Evolutionary conservation across 2,797 vertebrate genomes (phyloP).

Genomic region (Cichlasoma orientale): DNA sequence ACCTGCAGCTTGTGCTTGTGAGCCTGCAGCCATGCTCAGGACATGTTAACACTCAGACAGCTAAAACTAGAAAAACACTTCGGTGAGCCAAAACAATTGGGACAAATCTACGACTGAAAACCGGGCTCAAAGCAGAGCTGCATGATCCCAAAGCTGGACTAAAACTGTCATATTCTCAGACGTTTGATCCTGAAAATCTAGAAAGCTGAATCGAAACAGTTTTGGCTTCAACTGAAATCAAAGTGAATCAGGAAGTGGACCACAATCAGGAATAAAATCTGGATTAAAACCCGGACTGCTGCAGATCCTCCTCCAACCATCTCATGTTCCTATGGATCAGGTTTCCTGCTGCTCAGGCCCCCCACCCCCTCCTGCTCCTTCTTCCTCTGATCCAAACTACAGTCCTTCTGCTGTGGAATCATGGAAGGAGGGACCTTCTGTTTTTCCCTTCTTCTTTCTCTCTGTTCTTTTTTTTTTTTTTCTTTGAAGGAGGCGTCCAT

Average conservation of each 20-base stretch:
- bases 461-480: constrained; percentile 34
- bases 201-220: background rate
- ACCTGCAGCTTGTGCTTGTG: background rate
- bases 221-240: constrained; percentile 13
- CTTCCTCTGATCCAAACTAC: constrained; percentile 76
- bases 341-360: constrained; percentile 63
- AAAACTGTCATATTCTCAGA: background rate
- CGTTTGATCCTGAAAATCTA: background rate
- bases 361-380: background rate
- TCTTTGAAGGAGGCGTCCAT: constrained; percentile 75
- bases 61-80: constrained; percentile 4
- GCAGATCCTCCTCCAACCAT: constrained; percentile 62
- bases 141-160: background rate
- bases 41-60: constrained; percentile 22
- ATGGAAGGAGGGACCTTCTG: constrained; percentile 79
- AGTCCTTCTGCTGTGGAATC: constrained; percentile 56
- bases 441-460: constrained; percentile 42
- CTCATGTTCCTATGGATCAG: constrained; percentile 64
- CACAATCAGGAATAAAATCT: constrained; percentile 45
- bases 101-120: background rate
- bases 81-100: background rate
- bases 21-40: constrained; percentile 10
- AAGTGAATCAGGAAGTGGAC: constrained; percentile 47
- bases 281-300: constrained; percentile 43
- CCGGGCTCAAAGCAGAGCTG: background rate